These are phyloP conservation scores for Daubentonia madagascariensis DNA, from an alignment of 2,113 vertebrate species.

Conservation along the genomic window DNA sequence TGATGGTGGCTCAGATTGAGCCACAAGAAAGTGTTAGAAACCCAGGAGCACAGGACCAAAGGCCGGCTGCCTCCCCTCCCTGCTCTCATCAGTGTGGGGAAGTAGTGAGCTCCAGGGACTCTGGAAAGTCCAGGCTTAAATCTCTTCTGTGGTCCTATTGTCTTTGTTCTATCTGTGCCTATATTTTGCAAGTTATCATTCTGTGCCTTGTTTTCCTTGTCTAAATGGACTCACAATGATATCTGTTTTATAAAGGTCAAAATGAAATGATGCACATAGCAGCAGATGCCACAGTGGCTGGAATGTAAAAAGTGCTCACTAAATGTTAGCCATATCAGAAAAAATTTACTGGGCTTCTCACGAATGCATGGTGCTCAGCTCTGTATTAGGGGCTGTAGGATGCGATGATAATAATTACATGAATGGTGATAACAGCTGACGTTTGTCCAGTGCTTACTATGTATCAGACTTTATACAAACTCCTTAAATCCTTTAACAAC, in stretches of 20 bases:
- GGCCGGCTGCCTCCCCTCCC: neutral
- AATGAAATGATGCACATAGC: neutral
- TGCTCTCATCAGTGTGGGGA: neutral
- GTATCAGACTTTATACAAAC: neutral
- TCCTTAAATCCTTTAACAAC: neutral
- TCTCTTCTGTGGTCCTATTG: neutral
- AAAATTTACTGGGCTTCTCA: neutral
- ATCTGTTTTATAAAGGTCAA: neutral
- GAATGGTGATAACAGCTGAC: neutral
- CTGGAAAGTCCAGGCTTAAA: neutral
- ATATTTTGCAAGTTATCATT: neutral
- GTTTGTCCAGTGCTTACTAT: neutral
- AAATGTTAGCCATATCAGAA: neutral
- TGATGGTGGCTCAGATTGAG: neutral
- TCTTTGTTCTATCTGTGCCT: neutral
- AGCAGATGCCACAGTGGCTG: neutral
- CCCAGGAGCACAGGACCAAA: neutral
- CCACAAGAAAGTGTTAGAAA: neutral
- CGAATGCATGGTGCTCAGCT: neutral
- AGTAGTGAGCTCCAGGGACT: neutral
- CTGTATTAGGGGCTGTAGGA: neutral
- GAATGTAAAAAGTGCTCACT: neutral
- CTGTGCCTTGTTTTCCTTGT: neutral
- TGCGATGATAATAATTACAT: neutral
- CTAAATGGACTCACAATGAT: neutral